These are phyloP conservation scores for Aphyosemion australe DNA, from an alignment of 2,113 vertebrate species.

Conservation along the genomic window DNA sequence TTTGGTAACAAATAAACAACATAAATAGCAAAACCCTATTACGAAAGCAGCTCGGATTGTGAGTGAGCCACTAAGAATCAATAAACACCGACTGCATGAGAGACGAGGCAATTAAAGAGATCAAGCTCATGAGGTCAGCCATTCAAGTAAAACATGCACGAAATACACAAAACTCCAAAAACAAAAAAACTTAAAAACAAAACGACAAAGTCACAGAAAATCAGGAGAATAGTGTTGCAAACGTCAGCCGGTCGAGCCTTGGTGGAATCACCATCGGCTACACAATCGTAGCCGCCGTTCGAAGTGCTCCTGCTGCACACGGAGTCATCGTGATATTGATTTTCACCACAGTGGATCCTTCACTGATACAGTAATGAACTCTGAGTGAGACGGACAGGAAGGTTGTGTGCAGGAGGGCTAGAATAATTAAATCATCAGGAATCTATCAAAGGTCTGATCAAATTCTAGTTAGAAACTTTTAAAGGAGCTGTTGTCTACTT, in stretches of 20 bases:
- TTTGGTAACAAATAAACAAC: constrained; percentile 75
- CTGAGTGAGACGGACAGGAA: background rate
- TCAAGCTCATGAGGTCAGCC: constrained; percentile 90
- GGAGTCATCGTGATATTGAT: constrained; percentile 45
- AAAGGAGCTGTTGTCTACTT: no score
- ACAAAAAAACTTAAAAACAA: background rate
- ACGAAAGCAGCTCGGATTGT: constrained; percentile 55
- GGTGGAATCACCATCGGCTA: constrained; percentile 56
- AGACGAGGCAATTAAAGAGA: constrained; percentile 71
- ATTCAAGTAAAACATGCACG: constrained; percentile 93
- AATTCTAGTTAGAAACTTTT: no score
- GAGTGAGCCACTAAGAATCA: constrained; percentile 56
- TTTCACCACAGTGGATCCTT: constrained; percentile 48
- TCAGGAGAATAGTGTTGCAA: constrained; percentile 42
- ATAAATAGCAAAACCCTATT: constrained; percentile 70
- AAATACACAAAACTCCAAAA: constrained; percentile 58
- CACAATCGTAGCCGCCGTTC: constrained; percentile 53
- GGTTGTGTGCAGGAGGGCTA: constrained; percentile 29
- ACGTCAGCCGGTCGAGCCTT: constrained; percentile 51
- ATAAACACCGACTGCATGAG: constrained; percentile 65
- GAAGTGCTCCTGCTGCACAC: constrained; percentile 44
- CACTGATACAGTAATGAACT: constrained; percentile 43
- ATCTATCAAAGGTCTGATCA: constrained; percentile 4
- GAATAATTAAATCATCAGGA: constrained; percentile 7
- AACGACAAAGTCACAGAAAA: constrained; percentile 47